phyloP scores from a whole-genome alignment of 1,140 invertebrate genomes.

The Nasonia longicornis region DNA sequence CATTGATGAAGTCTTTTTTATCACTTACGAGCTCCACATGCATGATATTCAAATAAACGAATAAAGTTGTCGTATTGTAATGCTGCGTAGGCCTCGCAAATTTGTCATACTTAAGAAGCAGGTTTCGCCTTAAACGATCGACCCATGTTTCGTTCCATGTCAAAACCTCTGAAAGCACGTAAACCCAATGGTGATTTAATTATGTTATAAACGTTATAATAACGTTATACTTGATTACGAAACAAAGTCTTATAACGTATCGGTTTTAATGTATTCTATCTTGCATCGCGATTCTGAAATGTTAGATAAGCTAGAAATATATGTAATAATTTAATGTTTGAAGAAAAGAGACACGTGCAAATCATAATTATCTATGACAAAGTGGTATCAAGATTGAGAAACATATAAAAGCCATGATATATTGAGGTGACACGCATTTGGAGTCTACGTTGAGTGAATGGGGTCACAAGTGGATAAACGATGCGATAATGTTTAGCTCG shows the following conservation, averaged over 20 bases:
- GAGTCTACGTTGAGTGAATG: not conserved
- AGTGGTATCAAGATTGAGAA: not conserved
- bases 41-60: constrained; percentile 68
- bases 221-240: too few species aligned
- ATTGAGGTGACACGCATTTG: not conserved
- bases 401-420: not conserved
- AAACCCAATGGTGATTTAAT: not conserved
- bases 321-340: too few species aligned
- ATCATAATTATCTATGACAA: not conserved
- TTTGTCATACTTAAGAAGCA: constrained; percentile 75
- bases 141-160: constrained; percentile 68
- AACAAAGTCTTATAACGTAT: too few species aligned
- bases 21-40: constrained; percentile 70
- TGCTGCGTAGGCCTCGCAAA: constrained; percentile 71
- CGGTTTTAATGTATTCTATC: too few species aligned
- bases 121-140: constrained; percentile 71
- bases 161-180: constrained; percentile 40
- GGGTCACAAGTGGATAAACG: constrained; percentile 32
- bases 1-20: not conserved
- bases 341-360: not conserved
- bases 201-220: too few species aligned
- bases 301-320: too few species aligned
- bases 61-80: constrained; percentile 69
- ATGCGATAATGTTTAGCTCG: constrained; percentile 2
- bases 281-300: too few species aligned